These are phyloP conservation scores for Acyrthosiphon pisum DNA, from an alignment of 1,140 invertebrate genomes.

Conservation along the genomic window DNA sequence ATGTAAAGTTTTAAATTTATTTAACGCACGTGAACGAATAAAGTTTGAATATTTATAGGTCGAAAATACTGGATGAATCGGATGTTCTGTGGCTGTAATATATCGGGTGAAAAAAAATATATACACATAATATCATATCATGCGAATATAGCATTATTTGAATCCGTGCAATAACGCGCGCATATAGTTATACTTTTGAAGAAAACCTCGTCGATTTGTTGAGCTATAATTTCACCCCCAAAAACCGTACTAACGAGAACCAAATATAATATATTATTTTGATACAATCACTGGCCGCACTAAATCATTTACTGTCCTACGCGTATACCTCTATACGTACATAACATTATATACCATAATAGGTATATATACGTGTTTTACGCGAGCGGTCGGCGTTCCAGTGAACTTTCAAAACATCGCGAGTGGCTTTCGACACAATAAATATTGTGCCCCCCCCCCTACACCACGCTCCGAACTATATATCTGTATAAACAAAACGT, in stretches of 20 bases:
- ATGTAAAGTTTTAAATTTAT: background rate
- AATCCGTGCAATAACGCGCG: background rate
- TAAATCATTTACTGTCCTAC: background rate
- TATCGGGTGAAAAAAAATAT: background rate
- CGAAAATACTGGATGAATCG: background rate
- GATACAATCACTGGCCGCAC: background rate
- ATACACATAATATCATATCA: background rate
- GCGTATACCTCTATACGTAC: background rate
- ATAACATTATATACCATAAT: too few species aligned
- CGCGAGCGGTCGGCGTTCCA: background rate
- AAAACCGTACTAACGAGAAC: background rate
- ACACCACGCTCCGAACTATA: background rate
- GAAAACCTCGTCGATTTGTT: background rate
- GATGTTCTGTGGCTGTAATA: too few species aligned
- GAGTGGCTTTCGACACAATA: background rate
- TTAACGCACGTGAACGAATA: background rate
- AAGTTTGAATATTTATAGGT: background rate
- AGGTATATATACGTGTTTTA: background rate
- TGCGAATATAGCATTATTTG: background rate
- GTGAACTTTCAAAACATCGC: background rate
- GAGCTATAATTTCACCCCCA: background rate
- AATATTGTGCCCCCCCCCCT: background rate
- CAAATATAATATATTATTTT: background rate
- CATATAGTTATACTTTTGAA: background rate
- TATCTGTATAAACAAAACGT: background rate